These are phyloP conservation scores for Adelges cooleyi DNA, from an alignment of 1,140 invertebrate species.

Conservation along the genomic window DNA sequence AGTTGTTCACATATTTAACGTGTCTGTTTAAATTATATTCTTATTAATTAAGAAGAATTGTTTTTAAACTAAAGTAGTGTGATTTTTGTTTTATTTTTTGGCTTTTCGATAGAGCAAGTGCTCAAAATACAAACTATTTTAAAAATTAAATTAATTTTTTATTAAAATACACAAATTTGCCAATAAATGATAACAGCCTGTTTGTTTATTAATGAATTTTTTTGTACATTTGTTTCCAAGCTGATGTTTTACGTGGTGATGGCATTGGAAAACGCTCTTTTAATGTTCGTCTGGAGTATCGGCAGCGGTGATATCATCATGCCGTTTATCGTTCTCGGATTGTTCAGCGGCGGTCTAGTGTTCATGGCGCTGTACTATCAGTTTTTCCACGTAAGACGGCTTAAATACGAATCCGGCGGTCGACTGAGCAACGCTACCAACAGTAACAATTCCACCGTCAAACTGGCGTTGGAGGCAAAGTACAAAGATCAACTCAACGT, in stretches of 20 bases:
- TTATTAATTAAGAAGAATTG: no score
- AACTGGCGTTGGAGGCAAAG: slow-evolving; percentile 13
- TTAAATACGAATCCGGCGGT: slow-evolving; percentile 50
- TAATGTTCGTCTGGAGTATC: slow-evolving; percentile 51
- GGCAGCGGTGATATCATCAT: slow-evolving; percentile 37
- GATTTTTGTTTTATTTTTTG: no score
- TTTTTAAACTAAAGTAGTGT: no score
- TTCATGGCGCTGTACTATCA: slow-evolving; percentile 79
- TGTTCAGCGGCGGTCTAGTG: slow-evolving; percentile 63
- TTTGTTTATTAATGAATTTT: no score
- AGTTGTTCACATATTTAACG: no score
- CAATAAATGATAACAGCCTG: no score
- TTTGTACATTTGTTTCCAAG: slow-evolving; percentile 38
- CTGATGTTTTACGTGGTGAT: slow-evolving; percentile 81
- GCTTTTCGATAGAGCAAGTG: no score
- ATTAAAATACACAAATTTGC: no score
- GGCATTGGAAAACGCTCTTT: slow-evolving; percentile 72
- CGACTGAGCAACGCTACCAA: slow-evolving; percentile 29
- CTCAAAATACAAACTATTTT: no score
- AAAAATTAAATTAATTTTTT: no score
- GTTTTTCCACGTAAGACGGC: slow-evolving; percentile 37
- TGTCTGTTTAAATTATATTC: no score
- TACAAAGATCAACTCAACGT: slow-evolving; percentile 5
- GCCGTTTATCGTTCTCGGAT: slow-evolving; percentile 46
- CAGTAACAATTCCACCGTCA: slow-evolving; percentile 12